phyloP scores from a whole-genome alignment of 2,113 vertebrate species.

The Callionymus lyra region DNA sequence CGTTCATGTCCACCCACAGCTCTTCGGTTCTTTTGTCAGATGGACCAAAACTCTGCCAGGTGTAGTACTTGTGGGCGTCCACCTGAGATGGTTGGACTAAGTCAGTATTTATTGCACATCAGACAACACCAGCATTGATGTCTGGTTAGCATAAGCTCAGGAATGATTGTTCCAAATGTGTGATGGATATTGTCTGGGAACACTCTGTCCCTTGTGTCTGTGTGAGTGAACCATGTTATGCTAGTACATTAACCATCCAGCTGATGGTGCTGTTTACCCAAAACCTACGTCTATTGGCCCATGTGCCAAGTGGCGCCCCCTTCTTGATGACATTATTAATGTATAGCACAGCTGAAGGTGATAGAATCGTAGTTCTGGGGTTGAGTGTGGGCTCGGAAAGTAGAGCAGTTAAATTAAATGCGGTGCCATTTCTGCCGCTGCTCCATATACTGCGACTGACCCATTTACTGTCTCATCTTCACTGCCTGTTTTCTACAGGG shows the following conservation, averaged over 20 bases:
- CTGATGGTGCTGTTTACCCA: slow-evolving; percentile 41
- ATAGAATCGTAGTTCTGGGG: slow-evolving; percentile 55
- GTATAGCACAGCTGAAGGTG: slow-evolving; percentile 53
- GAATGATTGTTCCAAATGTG: too few relatives aligned
- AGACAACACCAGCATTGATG: neutral
- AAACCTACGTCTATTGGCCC: neutral
- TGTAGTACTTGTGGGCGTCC: slow-evolving; percentile 83
- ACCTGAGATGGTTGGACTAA: slow-evolving; percentile 56
- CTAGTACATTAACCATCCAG: too few relatives aligned
- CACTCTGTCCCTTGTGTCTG: too few relatives aligned
- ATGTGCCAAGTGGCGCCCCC: neutral
- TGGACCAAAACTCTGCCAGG: slow-evolving; percentile 74
- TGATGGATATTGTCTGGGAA: too few relatives aligned
- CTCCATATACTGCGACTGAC: slow-evolving; percentile 59
- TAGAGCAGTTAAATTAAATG: slow-evolving; percentile 72
- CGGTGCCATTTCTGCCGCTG: slow-evolving; percentile 43
- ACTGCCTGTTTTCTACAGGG: slow-evolving; percentile 34
- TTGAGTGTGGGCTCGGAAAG: slow-evolving; percentile 51
- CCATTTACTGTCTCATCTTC: slow-evolving; percentile 42
- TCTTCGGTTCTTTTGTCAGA: slow-evolving; percentile 58
- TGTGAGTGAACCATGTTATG: too few relatives aligned
- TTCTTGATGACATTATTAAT: slow-evolving; percentile 51
- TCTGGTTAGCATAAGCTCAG: too few relatives aligned
- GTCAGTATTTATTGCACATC: too few relatives aligned
- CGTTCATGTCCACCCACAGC: slow-evolving; percentile 79